Base-by-base conservation (phyloP, 1,140 invertebrate genomes). In the Eufriesea mexicana region DNA sequence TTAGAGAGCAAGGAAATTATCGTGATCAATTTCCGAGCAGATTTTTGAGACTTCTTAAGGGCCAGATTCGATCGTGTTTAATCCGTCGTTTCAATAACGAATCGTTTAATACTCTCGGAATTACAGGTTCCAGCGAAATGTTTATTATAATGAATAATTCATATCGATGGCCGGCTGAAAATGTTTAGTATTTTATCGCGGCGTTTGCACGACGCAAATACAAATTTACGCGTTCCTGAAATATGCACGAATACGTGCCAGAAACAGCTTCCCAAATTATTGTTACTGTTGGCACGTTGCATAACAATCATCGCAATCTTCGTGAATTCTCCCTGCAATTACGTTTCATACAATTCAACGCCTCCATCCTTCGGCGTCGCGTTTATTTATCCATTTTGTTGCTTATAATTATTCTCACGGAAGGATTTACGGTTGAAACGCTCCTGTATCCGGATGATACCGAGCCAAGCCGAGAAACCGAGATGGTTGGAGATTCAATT, bases 281-380 rank as follows among this genome's bases (percentile, higher is more conserved):
- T 81, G 74, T 74, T 73, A 47, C 61, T 23, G 51, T 66, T 66
- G 71, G 35, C 71, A 49, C 72, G 62, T 76, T 76, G 72, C 72
- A 59, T 82, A 82, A 82, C 51, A 76, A 76, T 82, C 51, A 47
- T 49, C 42, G 62, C 62, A 82, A 67, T 74, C 79, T 57, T 67
- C 62, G 47, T 68, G 74, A 82, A 76, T 76, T 42, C 62, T 49
- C 25, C 45, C 25, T 20, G 72, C 72, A 64, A 62, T 75, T 82
- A 67, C 25, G 49, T 45, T 54, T 35, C 14, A 20, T 51, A 35
- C 61, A 51, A 59, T 73, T 62, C 67, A 35, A 18, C 28, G 55
- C 42, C 25, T 23, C 49, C 66, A 10, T 70, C 25, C 20, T 35
- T 42, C 14, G 35, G 14, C 51, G 18, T 79, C 42, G 2, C 35